These are phyloP conservation scores for Battus philenor DNA, from an alignment of 1,140 invertebrate genomes.

Conservation along the genomic window DNA sequence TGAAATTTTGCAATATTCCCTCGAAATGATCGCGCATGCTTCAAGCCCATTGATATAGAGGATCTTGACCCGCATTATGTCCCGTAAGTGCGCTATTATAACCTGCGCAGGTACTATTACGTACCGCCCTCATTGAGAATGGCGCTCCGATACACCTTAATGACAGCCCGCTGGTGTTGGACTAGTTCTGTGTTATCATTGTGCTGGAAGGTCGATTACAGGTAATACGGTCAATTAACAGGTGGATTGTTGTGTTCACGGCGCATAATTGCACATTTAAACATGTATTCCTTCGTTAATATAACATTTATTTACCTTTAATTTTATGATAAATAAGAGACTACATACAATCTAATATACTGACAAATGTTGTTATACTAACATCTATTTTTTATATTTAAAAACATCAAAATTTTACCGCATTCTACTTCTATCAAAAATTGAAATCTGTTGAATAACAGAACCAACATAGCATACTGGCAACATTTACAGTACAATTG, in stretches of 20 bases:
- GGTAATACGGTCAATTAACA: slow-evolving; percentile 50
- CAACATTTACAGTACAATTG: too few relatives aligned
- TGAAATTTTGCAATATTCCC: neutral
- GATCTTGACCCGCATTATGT: slow-evolving; percentile 49
- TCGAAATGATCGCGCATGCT: neutral
- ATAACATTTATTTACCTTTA: neutral
- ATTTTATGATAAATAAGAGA: too few relatives aligned
- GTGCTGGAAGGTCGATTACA: slow-evolving; percentile 42
- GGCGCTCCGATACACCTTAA: slow-evolving; percentile 35
- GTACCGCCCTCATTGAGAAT: slow-evolving; percentile 26
- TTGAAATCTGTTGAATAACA: too few relatives aligned
- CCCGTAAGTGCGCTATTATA: slow-evolving; percentile 26
- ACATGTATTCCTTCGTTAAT: slow-evolving; percentile 8
- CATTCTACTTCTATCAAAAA: too few relatives aligned
- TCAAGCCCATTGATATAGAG: slow-evolving; percentile 6
- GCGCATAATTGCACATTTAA: slow-evolving; percentile 27
- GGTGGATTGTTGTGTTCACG: slow-evolving; percentile 34
- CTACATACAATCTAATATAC: too few relatives aligned
- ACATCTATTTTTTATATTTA: too few relatives aligned
- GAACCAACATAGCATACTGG: too few relatives aligned
- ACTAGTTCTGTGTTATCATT: slow-evolving; percentile 47
- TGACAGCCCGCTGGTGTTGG: slow-evolving; percentile 40
- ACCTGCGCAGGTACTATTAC: slow-evolving; percentile 25
- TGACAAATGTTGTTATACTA: too few relatives aligned
- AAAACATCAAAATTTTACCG: too few relatives aligned